Percentiles rank a stretch among this genome's conserved stretches.
Evolutionary conservation across 2,113 vertebrate genomes (phyloP).

Genomic region (Parotia lawesii): DNA sequence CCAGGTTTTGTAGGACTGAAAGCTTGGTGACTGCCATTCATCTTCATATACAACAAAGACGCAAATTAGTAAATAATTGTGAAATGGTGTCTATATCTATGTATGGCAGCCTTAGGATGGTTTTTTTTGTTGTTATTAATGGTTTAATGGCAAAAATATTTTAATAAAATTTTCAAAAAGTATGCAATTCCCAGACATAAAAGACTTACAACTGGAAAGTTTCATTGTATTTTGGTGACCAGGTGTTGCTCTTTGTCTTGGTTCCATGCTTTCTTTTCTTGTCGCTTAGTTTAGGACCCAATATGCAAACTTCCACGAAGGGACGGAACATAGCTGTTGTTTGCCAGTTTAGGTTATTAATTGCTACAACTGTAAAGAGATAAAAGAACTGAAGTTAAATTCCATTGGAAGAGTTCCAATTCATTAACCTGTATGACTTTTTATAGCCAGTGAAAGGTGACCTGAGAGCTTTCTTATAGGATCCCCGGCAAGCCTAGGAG

Average conservation of each 20-base stretch:
- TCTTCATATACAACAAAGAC: not conserved
- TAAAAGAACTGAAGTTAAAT: not conserved
- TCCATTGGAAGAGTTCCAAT: not conserved
- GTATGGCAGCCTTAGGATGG: not conserved
- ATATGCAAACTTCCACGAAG: conserved; percentile 90
- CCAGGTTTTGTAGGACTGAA: not conserved
- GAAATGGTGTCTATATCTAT: not conserved
- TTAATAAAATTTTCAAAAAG: not conserved
- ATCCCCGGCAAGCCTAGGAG: not conserved
- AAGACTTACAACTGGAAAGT: conserved; percentile 96
- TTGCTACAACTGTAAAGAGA: conserved; percentile 80
- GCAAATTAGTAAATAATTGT: not conserved
- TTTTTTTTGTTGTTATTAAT: not conserved
- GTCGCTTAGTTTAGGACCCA: conserved; percentile 91
- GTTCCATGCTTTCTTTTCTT: conserved; percentile 96
- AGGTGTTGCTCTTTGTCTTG: conserved; percentile 98
- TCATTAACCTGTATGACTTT: not conserved
- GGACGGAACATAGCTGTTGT: conserved; percentile 96
- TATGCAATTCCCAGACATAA: not conserved
- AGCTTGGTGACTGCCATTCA: not conserved
- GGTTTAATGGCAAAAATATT: not conserved
- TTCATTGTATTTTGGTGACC: conserved; percentile 98
- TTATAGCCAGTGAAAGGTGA: not conserved
- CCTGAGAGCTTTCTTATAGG: not conserved
- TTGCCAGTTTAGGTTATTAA: conserved; percentile 92